These are phyloP conservation scores for Acropternis orthonyx DNA, from an alignment of 2,797 vertebrate species.

Conservation along the genomic window DNA sequence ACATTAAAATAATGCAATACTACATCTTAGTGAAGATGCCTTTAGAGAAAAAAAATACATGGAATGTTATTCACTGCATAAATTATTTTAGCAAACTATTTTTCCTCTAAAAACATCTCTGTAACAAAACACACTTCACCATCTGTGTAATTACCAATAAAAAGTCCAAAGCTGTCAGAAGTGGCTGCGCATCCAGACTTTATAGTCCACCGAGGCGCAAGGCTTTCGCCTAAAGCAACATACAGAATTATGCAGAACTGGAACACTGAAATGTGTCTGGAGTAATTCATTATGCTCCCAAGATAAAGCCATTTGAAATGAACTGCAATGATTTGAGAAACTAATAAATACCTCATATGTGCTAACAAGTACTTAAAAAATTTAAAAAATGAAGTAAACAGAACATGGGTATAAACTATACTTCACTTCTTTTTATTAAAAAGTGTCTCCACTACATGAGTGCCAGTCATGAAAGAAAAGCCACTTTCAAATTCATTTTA, in stretches of 20 bases:
- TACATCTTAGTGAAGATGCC: conserved; percentile 28
- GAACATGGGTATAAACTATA: not conserved
- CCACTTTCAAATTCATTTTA: not conserved
- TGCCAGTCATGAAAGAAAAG: not conserved
- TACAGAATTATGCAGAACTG: conserved; percentile 55
- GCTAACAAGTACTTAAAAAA: conserved; percentile 13
- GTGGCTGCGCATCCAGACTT: conserved; percentile 55
- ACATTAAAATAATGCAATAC: conserved; percentile 42
- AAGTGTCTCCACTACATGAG: not conserved
- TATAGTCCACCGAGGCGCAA: conserved; percentile 54
- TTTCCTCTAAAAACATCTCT: conserved; percentile 59
- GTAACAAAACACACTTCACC: conserved; percentile 47
- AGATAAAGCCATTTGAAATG: conserved; percentile 39
- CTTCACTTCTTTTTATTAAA: not conserved
- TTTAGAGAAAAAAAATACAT: conserved; percentile 20
- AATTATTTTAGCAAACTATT: conserved; percentile 69
- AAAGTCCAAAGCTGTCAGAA: conserved; percentile 69
- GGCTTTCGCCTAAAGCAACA: conserved; percentile 72
- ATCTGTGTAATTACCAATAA: conserved; percentile 72
- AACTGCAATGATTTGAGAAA: conserved; percentile 41
- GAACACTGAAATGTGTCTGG: conserved; percentile 42
- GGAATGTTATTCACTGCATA: conserved; percentile 55
- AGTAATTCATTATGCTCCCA: conserved; percentile 52
- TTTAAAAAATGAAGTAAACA: not conserved
- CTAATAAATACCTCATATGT: conserved; percentile 48